phyloP scores from a whole-genome alignment of 2,113 vertebrate genomes.

The Malurus alboscapulatus region DNA sequence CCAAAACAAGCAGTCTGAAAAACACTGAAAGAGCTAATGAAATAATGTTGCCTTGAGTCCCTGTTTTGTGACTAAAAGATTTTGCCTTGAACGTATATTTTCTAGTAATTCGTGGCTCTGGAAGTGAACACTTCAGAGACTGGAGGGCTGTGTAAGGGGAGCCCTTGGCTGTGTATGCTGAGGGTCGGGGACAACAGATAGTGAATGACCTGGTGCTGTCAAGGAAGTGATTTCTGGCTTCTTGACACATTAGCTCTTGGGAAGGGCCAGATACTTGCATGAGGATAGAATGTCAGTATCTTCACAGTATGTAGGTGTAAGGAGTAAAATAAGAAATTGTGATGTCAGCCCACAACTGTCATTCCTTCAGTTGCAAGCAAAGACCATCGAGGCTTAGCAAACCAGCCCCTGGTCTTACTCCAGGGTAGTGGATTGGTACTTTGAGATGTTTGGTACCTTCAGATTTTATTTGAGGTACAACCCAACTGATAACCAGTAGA shows the following conservation, averaged over 20 bases:
- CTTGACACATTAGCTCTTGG: neutral
- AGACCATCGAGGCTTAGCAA: neutral
- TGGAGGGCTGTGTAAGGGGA: neutral
- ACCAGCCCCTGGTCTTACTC: neutral
- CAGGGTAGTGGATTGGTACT: neutral
- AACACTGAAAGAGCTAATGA: neutral
- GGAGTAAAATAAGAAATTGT: neutral
- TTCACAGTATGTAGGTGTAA: neutral
- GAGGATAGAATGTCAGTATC: neutral
- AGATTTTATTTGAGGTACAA: neutral
- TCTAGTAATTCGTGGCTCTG: neutral
- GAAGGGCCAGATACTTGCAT: neutral
- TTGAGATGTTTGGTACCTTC: neutral
- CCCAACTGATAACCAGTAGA: neutral
- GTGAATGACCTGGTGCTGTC: neutral
- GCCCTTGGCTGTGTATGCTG: rapidly evolving
- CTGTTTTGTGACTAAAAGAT: neutral
- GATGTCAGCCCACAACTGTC: neutral
- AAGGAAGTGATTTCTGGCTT: neutral
- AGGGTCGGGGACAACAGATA: neutral
- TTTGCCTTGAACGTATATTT: neutral
- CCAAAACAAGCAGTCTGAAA: neutral
- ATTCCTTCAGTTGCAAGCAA: neutral
- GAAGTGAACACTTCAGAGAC: neutral
- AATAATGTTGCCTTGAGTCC: neutral